phyloP scores from a whole-genome alignment of 2,888 invertebrate genomes.

The Trichogramma dendrolimi region DNA sequence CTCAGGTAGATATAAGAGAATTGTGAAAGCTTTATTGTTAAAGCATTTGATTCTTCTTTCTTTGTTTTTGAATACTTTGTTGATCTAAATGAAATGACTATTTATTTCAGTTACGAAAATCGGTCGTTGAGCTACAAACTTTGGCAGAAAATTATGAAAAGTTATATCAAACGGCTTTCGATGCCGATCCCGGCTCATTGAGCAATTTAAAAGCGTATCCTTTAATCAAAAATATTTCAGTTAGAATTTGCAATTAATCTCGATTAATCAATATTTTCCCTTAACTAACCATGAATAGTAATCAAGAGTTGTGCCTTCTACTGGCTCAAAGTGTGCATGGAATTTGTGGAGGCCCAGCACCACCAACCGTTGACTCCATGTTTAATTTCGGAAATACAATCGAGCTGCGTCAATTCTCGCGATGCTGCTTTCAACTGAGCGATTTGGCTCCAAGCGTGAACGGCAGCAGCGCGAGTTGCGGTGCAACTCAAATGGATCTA shows the following conservation, averaged over 20 bases:
- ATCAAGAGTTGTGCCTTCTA: slow-evolving; percentile 75
- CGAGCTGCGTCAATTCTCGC: slow-evolving; percentile 47
- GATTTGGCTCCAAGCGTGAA: slow-evolving; percentile 48
- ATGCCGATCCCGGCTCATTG: slow-evolving; percentile 76
- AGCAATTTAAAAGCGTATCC: slow-evolving; percentile 59
- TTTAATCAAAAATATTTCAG: slow-evolving; percentile 28
- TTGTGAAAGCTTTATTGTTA: not conserved
- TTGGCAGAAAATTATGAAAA: slow-evolving; percentile 73
- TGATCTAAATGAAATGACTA: not conserved
- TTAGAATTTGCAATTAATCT: not conserved
- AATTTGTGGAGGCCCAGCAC: slow-evolving; percentile 54
- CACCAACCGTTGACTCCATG: slow-evolving; percentile 15
- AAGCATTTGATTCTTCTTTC: not conserved
- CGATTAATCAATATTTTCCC: slow-evolving; percentile 10
- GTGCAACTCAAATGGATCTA: too few relatives aligned
- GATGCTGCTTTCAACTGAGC: slow-evolving; percentile 44
- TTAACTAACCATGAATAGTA: slow-evolving; percentile 52
- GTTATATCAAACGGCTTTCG: slow-evolving; percentile 78
- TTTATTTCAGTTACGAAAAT: slow-evolving; percentile 61
- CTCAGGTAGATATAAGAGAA: slow-evolving; percentile 55
- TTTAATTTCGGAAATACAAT: slow-evolving; percentile 46
- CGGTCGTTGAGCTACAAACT: slow-evolving; percentile 66
- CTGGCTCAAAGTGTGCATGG: slow-evolving; percentile 73
- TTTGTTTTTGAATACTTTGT: not conserved
- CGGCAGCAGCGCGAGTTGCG: slow-evolving; percentile 45